phyloP scores from a whole-genome alignment of 2,113 vertebrate genomes.

The Cettia cetti region DNA sequence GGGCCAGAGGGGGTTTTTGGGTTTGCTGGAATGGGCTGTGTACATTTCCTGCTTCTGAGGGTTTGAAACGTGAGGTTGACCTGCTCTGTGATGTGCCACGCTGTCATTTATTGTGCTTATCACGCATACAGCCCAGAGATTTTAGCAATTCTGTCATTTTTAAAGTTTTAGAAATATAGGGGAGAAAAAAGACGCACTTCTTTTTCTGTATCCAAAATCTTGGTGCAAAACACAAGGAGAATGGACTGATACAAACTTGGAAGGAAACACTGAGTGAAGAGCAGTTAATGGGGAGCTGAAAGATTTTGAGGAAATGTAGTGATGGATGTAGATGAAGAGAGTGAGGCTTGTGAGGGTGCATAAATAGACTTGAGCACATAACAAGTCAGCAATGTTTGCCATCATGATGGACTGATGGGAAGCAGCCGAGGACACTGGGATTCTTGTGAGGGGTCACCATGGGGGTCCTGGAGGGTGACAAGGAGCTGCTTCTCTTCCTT shows the following conservation, averaged over 20 bases:
- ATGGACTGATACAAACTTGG: neutral
- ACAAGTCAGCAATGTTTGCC: neutral
- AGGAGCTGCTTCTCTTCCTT: neutral
- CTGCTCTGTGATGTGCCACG: neutral
- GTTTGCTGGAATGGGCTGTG: neutral
- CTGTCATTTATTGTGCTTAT: neutral
- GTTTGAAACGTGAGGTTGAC: neutral
- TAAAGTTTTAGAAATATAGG: neutral
- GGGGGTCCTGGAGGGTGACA: neutral
- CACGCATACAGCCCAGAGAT: neutral
- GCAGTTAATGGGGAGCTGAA: neutral
- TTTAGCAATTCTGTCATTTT: neutral
- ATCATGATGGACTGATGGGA: neutral
- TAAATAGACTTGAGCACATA: neutral
- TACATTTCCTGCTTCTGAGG: neutral
- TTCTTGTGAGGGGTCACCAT: accelerated
- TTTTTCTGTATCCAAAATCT: neutral
- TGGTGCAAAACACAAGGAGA: neutral
- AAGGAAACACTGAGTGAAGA: neutral
- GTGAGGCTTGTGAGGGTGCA: neutral
- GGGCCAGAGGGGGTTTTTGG: neutral
- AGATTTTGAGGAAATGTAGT: neutral
- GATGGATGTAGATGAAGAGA: neutral
- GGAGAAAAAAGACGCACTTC: neutral
- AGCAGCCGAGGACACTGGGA: neutral